Evolutionary conservation across 2,888 invertebrate genomes (phyloP).

Genomic region (Athrips mouffetella): DNA sequence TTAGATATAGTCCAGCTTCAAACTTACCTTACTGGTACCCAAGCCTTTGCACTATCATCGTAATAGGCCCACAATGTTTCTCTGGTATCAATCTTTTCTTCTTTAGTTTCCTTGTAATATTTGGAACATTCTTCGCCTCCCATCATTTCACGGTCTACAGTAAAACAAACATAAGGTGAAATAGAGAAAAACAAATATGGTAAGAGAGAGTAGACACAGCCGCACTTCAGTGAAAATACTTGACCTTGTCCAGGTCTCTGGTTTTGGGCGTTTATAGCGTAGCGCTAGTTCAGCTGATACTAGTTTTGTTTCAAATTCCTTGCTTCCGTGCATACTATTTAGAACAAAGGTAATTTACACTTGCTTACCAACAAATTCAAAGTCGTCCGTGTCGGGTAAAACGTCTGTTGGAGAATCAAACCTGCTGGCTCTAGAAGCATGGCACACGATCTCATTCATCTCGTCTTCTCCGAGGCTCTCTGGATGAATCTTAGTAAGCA

Average conservation of each 20-base stretch:
- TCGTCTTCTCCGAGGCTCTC: conserved; percentile 31
- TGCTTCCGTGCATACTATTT: too few relatives aligned
- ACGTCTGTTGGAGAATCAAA: neutral
- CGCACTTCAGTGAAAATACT: too few relatives aligned
- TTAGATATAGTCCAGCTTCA: neutral
- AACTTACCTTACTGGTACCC: conserved; percentile 52
- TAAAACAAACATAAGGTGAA: conserved; percentile 5
- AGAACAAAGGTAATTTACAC: too few relatives aligned
- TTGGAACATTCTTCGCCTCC: conserved; percentile 36
- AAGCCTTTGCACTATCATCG: conserved; percentile 26
- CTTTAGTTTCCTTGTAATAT: conserved; percentile 28
- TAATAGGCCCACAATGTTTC: conserved; percentile 46
- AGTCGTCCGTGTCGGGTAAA: neutral
- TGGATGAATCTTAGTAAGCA: conserved; percentile 39
- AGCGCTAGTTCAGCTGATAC: too few relatives aligned
- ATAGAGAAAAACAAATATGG: too few relatives aligned
- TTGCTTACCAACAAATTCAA: conserved; percentile 3
- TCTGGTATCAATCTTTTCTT: conserved; percentile 18
- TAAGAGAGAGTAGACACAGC: too few relatives aligned
- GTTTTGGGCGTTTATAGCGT: too few relatives aligned
- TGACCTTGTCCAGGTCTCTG: too few relatives aligned
- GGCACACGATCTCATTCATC: conserved; percentile 10
- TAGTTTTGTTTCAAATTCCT: too few relatives aligned
- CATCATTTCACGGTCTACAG: conserved; percentile 40
- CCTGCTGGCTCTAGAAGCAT: neutral